phyloP scores from a whole-genome alignment of 1,140 invertebrate species.

The Acromyrmex heyeri region DNA sequence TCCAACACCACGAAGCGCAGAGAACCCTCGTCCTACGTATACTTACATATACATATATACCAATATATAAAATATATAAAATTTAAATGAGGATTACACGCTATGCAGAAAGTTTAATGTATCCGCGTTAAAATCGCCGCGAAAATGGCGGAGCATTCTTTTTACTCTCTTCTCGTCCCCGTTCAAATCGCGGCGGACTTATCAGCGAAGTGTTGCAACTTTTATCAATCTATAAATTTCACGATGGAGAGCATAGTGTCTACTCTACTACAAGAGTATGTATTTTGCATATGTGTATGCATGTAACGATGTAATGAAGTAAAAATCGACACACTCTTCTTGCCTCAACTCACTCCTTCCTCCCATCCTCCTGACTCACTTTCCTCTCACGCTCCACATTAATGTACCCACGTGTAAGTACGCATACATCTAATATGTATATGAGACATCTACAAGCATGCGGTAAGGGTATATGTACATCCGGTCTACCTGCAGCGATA shows the following conservation, averaged over 20 bases:
- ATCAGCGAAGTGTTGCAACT: slow-evolving; percentile 39
- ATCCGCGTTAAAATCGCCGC: not conserved
- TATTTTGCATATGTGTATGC: not conserved
- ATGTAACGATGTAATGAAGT: slow-evolving; percentile 40
- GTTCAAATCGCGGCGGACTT: slow-evolving; percentile 30
- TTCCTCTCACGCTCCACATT: slow-evolving; percentile 42
- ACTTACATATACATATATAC: not conserved
- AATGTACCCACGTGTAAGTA: slow-evolving; percentile 50
- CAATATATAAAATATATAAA: not conserved
- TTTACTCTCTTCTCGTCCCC: not conserved
- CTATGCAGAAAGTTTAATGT: not conserved
- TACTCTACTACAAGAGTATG: not conserved
- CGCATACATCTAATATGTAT: slow-evolving; percentile 63
- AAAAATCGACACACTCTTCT: slow-evolving; percentile 46
- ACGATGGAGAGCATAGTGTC: not conserved
- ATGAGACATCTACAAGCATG: slow-evolving; percentile 64
- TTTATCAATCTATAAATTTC: slow-evolving; percentile 57
- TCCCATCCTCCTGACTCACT: not conserved
- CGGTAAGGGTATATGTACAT: slow-evolving; percentile 58
- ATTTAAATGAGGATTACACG: slow-evolving; percentile 24
- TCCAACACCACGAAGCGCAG: not conserved
- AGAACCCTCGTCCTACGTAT: not conserved
- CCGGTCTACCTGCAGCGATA: slow-evolving; percentile 74
- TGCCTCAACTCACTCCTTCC: not conserved
- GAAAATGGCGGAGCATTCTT: not conserved